Evolutionary conservation across 2,113 vertebrate genomes (phyloP), one percentile per base, ranked within the genome.

Genomic region (Sander lucioperca): DNA sequence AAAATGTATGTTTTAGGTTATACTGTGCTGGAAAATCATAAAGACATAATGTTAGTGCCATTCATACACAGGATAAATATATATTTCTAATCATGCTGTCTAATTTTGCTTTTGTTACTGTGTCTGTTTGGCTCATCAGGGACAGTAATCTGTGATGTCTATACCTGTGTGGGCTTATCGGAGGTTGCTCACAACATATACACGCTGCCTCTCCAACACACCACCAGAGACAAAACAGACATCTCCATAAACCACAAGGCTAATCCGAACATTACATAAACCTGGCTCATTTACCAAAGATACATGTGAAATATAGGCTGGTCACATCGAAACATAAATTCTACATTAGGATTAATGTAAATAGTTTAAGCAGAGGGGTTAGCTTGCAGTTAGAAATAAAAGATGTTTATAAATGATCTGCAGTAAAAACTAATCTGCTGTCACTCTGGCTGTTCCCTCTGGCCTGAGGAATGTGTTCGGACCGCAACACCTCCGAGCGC

Each of bases 401-500:
- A 79, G 73, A 82, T 86, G 84, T 93, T 93, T 93, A 91, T 84
- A 88, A 85, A 87, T 87, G 75, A 88, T 88, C 63, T 82, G 79
- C 39, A 82, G 70, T 77, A 72, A 86, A 66, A 77, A 43, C 39
- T 58, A 80, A 83, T 88, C 72, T 82, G 84, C 74, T 82, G 61
- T 89, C 85, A 82, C 74, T 86, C 51, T 36, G 54, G 51, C 74
- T 67, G 74, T 73, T 84, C 51, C 39, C 63, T 76, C 75, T 16
- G n/a, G 72, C 53, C 67, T 58, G 79, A 83, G 80, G 78, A 91
- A 89, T 90, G 87, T 23, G 6, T 67, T 83, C 23, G n/a, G 72
- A 83, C 80, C 43, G 53, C 77, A 86, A 76, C 30, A 76, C 50
- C 54, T 74, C 62, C 0, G 14, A 68, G 48, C 18, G 1, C 73